These are phyloP conservation scores for Ormyrus rosae DNA, from an alignment of 2,888 invertebrate species.

Conservation along the genomic window DNA sequence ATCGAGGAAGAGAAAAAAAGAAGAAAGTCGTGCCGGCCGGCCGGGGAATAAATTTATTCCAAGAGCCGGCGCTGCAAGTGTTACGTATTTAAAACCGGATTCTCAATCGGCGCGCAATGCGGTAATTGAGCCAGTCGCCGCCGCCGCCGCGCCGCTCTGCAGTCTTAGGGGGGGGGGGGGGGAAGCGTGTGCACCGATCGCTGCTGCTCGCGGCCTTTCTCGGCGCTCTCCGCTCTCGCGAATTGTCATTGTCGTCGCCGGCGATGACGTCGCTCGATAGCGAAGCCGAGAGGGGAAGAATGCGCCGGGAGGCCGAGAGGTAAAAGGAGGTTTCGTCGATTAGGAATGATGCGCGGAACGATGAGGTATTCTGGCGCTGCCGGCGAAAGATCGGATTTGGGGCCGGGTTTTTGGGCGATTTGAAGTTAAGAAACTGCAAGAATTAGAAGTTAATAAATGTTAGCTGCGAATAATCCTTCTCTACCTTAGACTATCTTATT, in stretches of 20 bases:
- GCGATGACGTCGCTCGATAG: background rate
- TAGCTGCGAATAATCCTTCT: too few species aligned
- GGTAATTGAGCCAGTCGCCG: slow-evolving; percentile 29
- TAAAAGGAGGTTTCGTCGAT: too few species aligned
- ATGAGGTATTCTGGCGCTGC: background rate
- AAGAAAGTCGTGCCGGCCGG: slow-evolving; percentile 10
- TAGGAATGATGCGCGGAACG: too few species aligned
- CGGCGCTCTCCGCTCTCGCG: slow-evolving; percentile 1
- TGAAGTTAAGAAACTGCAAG: too few species aligned
- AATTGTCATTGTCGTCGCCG: background rate
- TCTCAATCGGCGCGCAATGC: slow-evolving; percentile 41
- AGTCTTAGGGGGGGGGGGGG: background rate
- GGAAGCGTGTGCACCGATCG: slow-evolving; percentile 9
- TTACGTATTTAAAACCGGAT: slow-evolving; percentile 52
- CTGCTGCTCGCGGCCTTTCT: slow-evolving; percentile 11
- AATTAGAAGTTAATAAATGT: too few species aligned
- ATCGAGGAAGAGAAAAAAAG: slow-evolving; percentile 3
- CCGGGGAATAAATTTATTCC: slow-evolving; percentile 29
- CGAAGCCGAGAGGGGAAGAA: too few species aligned
- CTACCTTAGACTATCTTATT: too few species aligned
- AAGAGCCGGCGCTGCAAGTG: slow-evolving; percentile 33
- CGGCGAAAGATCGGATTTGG: background rate
- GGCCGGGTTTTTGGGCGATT: too few species aligned
- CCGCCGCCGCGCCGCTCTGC: background rate
- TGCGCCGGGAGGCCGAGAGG: too few species aligned